Conservation (phyloP, 2,888 invertebrate species). For the Brenthis daphne region DNA sequence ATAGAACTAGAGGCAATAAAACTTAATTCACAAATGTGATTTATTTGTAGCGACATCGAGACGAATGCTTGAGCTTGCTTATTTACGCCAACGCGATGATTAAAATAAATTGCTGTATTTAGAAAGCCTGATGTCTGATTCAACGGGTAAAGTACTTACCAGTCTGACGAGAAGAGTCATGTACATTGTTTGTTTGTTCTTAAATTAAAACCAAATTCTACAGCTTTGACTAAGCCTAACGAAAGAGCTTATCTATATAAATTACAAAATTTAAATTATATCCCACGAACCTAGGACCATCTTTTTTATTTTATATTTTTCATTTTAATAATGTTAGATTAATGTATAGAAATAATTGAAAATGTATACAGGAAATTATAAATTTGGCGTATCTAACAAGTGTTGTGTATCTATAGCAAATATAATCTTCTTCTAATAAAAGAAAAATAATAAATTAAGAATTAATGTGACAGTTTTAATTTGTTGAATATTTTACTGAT, state of each 20-base stretch:
- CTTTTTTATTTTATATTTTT: too few species aligned
- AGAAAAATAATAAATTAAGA: slow-evolving; percentile 6
- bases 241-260: too few species aligned
- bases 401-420: not conserved
- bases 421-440: not conserved
- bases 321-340: too few species aligned
- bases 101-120: slow-evolving; percentile 38
- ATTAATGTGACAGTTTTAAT: slow-evolving; percentile 14
- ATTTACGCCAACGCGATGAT: slow-evolving; percentile 41
- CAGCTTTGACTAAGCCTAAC: too few species aligned
- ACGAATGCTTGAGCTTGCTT: slow-evolving; percentile 38
- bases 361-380: too few species aligned
- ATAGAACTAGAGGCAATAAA: slow-evolving; percentile 30
- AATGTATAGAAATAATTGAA: too few species aligned
- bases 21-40: slow-evolving; percentile 37
- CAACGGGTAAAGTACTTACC: slow-evolving; percentile 21
- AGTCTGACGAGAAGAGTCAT: not conserved
- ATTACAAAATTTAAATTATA: too few species aligned
- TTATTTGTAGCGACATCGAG: slow-evolving; percentile 37
- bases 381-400: too few species aligned
- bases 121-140: slow-evolving; percentile 26
- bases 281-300: too few species aligned
- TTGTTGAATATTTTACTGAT: slow-evolving; percentile 30
- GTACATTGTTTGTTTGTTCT: not conserved
- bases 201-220: not conserved